Evolutionary conservation across 2,888 invertebrate species (phyloP), one percentile per base, ranked within the genome.

Genomic region (Operophtera brumata): DNA sequence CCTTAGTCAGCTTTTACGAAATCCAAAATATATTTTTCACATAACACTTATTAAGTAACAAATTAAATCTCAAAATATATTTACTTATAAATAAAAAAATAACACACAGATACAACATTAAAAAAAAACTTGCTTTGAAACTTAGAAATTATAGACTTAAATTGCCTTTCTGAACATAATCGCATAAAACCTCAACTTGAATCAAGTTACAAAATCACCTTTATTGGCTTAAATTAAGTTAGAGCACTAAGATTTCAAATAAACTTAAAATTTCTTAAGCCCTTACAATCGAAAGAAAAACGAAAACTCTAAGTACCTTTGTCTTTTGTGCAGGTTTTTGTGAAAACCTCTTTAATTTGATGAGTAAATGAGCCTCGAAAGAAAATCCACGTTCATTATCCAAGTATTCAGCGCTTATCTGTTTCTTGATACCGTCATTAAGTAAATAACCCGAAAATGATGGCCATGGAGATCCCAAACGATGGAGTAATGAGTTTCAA

Each of bases 341-440:
- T 3, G n/a, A 35, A 47, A 47, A 32, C 30, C 52, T 47, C 36
- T 46, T 51, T 39, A 13, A 35, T 36, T 46, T 30, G 52, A 50
- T 51, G 30, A 43, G 39, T 47, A 39, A 55, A 47, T 35, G 44
- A 43, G 13, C n/a, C 41, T 40, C 6, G 30, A 32, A 54, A 43
- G 56, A 51, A 47, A 58, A 58, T 56, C 54, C 54, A 36, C 51
- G 36, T 49, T 55, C 57, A 59, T 61, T 63, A 61, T 61, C 53
- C 34, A 26, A 45, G 55, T 57, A 63, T 55, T 51, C 56, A 46
- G 35, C 54, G 43, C 59, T 59, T 62, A 61, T 61, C 63, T 63
- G 50, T 57, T 55, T 53, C 40, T 47, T 59, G 61, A 63, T 57
- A 57, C 53, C 55, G 53, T 54, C 55, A 59, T 61, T 61, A 59